A percentile compares a stretch with the other conserved stretches of the same genome.
Conservation (phyloP, 2,888 invertebrate genomes). For the Miltochrista miniata region DNA sequence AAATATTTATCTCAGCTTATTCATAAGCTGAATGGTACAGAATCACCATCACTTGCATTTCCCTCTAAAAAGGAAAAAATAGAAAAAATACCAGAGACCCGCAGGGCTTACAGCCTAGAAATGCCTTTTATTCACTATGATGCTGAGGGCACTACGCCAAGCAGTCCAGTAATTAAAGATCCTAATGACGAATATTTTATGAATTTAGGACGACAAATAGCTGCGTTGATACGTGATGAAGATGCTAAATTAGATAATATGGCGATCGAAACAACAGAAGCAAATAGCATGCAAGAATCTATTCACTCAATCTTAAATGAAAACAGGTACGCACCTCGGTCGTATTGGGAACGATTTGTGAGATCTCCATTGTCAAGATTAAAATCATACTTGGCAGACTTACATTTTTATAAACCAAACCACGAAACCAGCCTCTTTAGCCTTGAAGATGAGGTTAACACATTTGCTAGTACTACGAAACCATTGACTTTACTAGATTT, state of each 20-base stretch:
- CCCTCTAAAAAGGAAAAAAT: constrained; percentile 10
- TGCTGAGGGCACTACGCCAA: constrained; percentile 16
- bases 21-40: constrained; percentile 53
- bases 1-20: constrained; percentile 72
- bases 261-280: constrained; percentile 43
- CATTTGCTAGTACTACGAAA: constrained; percentile 48
- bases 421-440: constrained; percentile 58
- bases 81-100: constrained; percentile 13
- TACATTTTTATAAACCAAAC: constrained; percentile 45
- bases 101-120: constrained; percentile 31
- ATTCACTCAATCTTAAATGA: constrained; percentile 51
- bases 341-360: constrained; percentile 72
- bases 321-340: constrained; percentile 51
- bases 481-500: constrained; percentile 60
- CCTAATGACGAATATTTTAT: constrained; percentile 60
- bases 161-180: constrained; percentile 24
- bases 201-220: constrained; percentile 71
- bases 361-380: constrained; percentile 55
- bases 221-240: constrained; percentile 61
- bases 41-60: constrained; percentile 8
- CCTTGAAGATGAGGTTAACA: constrained; percentile 66
- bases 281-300: constrained; percentile 26
- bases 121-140: constrained; percentile 5
- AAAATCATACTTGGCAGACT: constrained; percentile 35
- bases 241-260: constrained; percentile 49